Percentiles rank a stretch among this genome's conserved stretches.
phyloP scores from a whole-genome alignment of 1,140 invertebrate species.

The Drosophila parabipectinata region DNA sequence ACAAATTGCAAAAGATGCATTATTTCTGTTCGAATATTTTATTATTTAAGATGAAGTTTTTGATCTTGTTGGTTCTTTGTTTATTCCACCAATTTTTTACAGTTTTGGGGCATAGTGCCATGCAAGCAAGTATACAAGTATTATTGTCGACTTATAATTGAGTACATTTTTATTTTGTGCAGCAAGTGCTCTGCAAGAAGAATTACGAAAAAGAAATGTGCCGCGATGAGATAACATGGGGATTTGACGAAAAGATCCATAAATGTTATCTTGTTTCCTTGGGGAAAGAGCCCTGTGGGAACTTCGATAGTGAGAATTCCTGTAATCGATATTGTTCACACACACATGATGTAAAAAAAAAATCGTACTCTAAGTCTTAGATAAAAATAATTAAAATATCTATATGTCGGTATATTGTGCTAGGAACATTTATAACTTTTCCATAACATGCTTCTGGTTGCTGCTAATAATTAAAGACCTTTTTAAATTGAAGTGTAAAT shows the following conservation, averaged over 20 bases:
- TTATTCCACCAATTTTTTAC: neutral
- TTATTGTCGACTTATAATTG: neutral
- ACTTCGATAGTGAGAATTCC: neutral
- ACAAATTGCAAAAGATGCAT: neutral
- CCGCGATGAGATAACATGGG: neutral
- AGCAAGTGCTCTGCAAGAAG: neutral
- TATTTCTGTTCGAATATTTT: neutral
- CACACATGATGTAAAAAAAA: no score
- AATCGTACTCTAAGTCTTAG: no score
- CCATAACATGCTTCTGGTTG: no score
- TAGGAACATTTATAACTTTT: no score
- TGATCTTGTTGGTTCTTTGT: neutral
- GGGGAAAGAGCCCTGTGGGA: neutral
- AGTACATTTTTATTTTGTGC: neutral
- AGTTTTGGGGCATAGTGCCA: neutral
- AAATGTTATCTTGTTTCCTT: neutral
- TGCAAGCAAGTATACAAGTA: neutral
- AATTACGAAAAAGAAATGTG: neutral
- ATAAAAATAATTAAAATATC: no score
- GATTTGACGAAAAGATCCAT: neutral
- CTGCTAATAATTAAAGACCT: conserved; percentile 2
- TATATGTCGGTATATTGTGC: no score
- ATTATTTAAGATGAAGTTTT: neutral
- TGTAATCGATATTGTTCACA: neutral
- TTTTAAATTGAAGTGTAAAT: conserved; percentile 8